Percentiles rank a stretch among this genome's conserved stretches.
These are phyloP conservation scores for Xenopus petersii DNA, from an alignment of 2,797 vertebrate species.

Conservation along the genomic window DNA sequence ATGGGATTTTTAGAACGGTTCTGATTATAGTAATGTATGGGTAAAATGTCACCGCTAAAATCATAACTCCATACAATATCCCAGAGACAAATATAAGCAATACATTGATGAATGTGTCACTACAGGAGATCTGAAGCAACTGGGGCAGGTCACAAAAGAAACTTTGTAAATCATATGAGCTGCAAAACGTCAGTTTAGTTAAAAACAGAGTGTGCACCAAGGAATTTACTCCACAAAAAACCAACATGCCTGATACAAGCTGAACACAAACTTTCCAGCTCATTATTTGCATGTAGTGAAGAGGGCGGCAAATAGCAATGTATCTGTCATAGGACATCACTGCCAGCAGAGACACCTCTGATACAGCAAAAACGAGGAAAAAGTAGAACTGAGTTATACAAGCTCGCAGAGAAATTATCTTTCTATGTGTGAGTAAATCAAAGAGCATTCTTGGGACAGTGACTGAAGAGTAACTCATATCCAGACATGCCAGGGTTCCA, in stretches of 20 bases:
- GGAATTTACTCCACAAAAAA: neutral
- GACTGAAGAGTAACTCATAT: too few species aligned
- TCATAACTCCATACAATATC: neutral
- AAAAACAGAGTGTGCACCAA: neutral
- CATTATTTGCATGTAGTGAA: too few species aligned
- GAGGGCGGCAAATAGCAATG: too few species aligned
- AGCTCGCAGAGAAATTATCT: neutral
- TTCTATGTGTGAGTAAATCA: slow-evolving; percentile 10
- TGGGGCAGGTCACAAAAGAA: neutral
- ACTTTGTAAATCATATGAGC: neutral
- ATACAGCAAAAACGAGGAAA: neutral
- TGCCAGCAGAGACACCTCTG: neutral
- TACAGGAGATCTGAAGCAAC: neutral
- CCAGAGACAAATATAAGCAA: too few species aligned
- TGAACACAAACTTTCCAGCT: neutral
- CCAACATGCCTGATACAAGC: neutral
- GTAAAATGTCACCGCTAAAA: neutral
- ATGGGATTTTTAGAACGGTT: too few species aligned
- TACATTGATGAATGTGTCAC: too few species aligned
- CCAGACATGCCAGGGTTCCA: too few species aligned
- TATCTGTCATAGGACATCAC: too few species aligned
- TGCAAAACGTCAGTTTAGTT: neutral
- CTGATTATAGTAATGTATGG: neutral
- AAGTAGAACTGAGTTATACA: neutral
- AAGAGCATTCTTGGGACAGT: too few species aligned